These are phyloP conservation scores for Tichodroma muraria DNA, from an alignment of 2,113 vertebrate genomes.

Conservation along the genomic window DNA sequence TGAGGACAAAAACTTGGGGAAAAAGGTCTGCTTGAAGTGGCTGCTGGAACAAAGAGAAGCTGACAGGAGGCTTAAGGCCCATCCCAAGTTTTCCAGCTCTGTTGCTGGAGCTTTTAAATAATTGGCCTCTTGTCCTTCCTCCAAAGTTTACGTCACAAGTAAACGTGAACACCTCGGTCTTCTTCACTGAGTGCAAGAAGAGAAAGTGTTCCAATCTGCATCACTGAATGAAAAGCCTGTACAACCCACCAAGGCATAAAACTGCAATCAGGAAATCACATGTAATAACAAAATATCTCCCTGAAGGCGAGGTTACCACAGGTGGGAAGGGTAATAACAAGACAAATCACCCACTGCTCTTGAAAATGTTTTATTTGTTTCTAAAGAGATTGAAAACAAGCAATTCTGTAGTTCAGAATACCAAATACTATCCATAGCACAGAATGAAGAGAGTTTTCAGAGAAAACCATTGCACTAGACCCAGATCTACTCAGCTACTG, in stretches of 20 bases:
- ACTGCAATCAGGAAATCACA: not conserved
- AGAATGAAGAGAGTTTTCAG: slow-evolving; percentile 6
- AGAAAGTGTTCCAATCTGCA: not conserved
- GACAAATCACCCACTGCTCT: not conserved
- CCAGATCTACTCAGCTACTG: not conserved
- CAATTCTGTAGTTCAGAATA: slow-evolving; percentile 28
- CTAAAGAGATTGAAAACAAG: slow-evolving; percentile 27
- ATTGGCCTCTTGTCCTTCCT: not conserved
- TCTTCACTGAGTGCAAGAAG: not conserved
- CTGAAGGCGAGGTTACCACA: not conserved
- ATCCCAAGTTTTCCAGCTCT: not conserved
- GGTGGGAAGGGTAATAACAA: not conserved
- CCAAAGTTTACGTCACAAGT: not conserved
- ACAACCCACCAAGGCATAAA: not conserved
- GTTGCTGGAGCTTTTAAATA: not conserved
- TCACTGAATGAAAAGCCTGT: not conserved
- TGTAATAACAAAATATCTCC: not conserved
- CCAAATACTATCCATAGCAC: not conserved
- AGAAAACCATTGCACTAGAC: slow-evolving; percentile 28
- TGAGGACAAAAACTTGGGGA: not conserved
- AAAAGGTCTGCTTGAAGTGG: not conserved
- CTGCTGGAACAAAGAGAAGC: not conserved
- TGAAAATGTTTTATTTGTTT: slow-evolving; percentile 68
- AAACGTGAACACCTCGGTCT: not conserved
- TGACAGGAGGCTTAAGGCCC: not conserved